phyloP scores from a whole-genome alignment of 2,797 vertebrate species.

The Molossus alvarezi region DNA sequence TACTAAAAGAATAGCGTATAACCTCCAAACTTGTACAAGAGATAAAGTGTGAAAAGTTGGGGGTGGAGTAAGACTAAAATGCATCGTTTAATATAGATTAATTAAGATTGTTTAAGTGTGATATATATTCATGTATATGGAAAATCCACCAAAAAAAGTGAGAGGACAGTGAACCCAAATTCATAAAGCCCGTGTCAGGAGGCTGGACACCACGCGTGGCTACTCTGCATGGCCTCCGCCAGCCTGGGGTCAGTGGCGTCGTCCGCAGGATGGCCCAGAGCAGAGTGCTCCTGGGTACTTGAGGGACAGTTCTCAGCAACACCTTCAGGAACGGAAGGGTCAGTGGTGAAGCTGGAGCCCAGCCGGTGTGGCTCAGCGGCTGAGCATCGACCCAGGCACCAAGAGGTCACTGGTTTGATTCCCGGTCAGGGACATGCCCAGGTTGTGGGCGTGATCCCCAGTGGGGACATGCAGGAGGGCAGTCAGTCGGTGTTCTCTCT shows the following conservation, averaged over 20 bases:
- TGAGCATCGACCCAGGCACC: no score
- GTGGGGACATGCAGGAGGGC: no score
- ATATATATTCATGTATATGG: no score
- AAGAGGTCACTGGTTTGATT: no score
- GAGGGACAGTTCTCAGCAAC: not conserved
- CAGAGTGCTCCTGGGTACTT: rapidly evolving
- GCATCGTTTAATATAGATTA: not conserved
- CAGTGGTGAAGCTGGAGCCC: not conserved
- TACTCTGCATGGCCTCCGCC: rapidly evolving
- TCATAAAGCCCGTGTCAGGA: not conserved
- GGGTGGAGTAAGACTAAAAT: not conserved
- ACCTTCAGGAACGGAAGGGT: not conserved
- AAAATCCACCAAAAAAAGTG: not conserved
- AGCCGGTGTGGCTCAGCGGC: no score
- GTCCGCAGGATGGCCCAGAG: not conserved
- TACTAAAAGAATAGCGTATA: constrained; percentile 45
- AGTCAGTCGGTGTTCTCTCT: no score
- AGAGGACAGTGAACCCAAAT: not conserved
- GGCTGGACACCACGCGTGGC: not conserved
- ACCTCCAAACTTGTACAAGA: constrained; percentile 10
- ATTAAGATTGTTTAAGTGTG: not conserved
- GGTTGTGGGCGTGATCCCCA: no score
- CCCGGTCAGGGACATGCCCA: no score
- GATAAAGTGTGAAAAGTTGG: constrained; percentile 29
- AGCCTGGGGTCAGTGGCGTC: not conserved